A percentile compares a stretch with the other conserved stretches of the same genome.
phyloP scores from a whole-genome alignment of 2,113 vertebrate species.

The Ptychochromis oligacanthus region DNA sequence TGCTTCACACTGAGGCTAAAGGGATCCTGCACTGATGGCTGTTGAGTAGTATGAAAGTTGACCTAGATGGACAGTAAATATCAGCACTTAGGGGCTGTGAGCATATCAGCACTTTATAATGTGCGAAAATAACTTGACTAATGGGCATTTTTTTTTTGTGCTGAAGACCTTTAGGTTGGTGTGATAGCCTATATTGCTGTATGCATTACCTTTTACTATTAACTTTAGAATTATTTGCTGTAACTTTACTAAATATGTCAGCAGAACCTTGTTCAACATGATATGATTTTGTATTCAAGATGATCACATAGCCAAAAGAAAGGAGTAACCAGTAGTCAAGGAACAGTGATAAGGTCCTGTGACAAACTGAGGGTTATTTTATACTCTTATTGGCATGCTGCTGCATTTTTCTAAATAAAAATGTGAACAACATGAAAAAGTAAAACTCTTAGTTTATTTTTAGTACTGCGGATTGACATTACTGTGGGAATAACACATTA shows the following conservation, averaged over 20 bases:
- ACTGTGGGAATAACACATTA: slow-evolving; percentile 39
- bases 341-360: background rate
- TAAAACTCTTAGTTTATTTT: slow-evolving; percentile 11
- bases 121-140: slow-evolving; percentile 48
- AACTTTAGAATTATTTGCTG: background rate
- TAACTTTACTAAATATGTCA: background rate
- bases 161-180: background rate
- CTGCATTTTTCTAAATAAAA: slow-evolving; percentile 15
- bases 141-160: background rate
- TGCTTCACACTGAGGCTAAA: background rate
- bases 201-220: background rate
- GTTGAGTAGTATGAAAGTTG: slow-evolving; percentile 33
- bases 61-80: slow-evolving; percentile 49
- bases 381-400: background rate
- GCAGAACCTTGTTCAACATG: background rate
- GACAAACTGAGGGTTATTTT: background rate
- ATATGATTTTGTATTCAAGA: background rate
- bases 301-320: background rate
- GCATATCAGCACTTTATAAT: slow-evolving; percentile 36
- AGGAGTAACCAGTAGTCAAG: background rate
- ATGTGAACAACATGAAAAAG: slow-evolving; percentile 21
- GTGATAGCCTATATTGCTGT: background rate
- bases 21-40: slow-evolving; percentile 26
- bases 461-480: slow-evolving; percentile 17
- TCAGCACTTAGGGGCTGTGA: slow-evolving; percentile 26